Base-by-base conservation (phyloP, 2,888 invertebrate species). In the Ectemnius cavifrons region DNA sequence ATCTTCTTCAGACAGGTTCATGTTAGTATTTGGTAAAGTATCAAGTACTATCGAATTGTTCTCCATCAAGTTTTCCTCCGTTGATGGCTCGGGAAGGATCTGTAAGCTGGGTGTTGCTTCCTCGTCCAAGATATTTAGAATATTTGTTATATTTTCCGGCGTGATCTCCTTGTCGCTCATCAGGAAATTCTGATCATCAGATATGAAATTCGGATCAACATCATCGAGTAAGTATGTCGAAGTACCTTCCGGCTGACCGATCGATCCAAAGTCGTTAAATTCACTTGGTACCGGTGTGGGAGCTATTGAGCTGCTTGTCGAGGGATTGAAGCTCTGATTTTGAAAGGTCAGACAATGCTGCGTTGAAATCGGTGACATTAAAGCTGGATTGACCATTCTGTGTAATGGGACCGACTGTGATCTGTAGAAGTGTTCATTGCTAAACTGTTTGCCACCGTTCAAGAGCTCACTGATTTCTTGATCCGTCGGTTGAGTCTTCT, bases 341-440 rank as follows among this genome's bases (percentile, higher is more conserved):
- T 87, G 83, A 76, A 86, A 89, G 66, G 77, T 81, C 11, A 84
- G 71, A 46, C 85, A 86, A 37, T 86, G 88, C 16, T 87, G 87
- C 27, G 86, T 82, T 62, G 91, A 91, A 18, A 92, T 84, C 0
- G 91, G 90, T 14, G 90, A 91, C 79, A 90, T 88, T 4, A 91
- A 84, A n/a, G 87, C 84, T 4, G 87, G 88, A 79, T 87, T 89
- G 18, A 89, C 86, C 88, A 93, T 94, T 76, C 93, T 93, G 85
- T 94, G 94, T 20, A 95, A 90, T 0, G 97, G 97, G 63, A 96
- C 97, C 14, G 96, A 96, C 85, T 96, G 96, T 6, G 96, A 96
- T 66, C 97, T 82, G 92, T 92, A 77, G 92, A 89, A 73, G 71
- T 89, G 86, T 58, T 90, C 89, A 56, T 80, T 85, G 20, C 80